Percentiles rank a stretch among this genome's conserved stretches.
Evolutionary conservation across 2,797 vertebrate species (phyloP).

Genomic region (Danio albolineatus): DNA sequence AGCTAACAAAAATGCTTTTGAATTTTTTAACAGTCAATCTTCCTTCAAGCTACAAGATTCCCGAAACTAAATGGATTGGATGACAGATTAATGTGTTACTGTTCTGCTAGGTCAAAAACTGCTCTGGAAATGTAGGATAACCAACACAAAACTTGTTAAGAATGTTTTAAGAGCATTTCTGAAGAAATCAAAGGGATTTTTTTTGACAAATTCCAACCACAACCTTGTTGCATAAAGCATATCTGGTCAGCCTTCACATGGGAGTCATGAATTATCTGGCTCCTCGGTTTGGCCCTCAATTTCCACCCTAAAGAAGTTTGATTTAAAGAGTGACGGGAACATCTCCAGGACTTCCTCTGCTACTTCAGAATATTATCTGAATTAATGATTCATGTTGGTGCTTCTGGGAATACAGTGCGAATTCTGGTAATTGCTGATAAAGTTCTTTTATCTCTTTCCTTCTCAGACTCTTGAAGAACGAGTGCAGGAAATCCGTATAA

Average conservation of each 20-base stretch:
- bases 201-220: slow-evolving; percentile 1
- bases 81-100: slow-evolving; percentile 2
- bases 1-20: slow-evolving; percentile 7
- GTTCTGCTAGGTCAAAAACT: neutral
- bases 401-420: neutral
- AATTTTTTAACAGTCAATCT: neutral
- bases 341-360: neutral
- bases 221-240: too few species aligned
- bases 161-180: neutral
- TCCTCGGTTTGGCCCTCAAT: slow-evolving; percentile 4
- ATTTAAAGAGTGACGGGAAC: neutral
- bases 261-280: slow-evolving; percentile 3
- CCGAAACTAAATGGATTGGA: neutral
- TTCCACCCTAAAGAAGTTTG: neutral
- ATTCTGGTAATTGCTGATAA: neutral
- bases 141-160: neutral
- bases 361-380: neutral
- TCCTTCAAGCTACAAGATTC: neutral
- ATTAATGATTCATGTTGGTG: neutral
- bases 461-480: slow-evolving; percentile 86
- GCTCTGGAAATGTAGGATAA: neutral
- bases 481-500: slow-evolving; percentile 92
- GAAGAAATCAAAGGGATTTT: neutral
- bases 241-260: slow-evolving; percentile 4
- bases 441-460: neutral